Conservation (phyloP, 2,113 vertebrate genomes). For the Pteruthius melanotis region DNA sequence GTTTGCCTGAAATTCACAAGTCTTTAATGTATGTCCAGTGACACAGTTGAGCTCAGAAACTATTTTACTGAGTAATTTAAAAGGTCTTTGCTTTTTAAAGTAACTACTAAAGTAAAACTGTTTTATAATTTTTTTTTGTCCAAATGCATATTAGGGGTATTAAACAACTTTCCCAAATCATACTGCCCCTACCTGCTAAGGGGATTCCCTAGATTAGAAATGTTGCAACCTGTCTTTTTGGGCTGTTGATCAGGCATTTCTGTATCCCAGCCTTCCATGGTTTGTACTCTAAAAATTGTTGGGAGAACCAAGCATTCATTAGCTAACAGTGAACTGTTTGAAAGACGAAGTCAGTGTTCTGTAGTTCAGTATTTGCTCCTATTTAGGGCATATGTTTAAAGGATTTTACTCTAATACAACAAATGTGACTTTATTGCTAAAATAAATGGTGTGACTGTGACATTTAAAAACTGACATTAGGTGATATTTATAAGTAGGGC, state of each 20-base stretch:
- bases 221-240: neutral
- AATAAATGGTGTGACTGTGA: neutral
- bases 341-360: neutral
- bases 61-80: neutral
- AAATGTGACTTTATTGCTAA: slow-evolving; percentile 3
- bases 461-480: neutral
- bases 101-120: neutral
- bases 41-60: neutral
- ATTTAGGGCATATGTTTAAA: slow-evolving; percentile 18
- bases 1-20: neutral
- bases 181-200: neutral
- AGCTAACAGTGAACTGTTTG: neutral
- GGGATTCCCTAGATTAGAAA: neutral
- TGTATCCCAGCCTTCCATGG: neutral
- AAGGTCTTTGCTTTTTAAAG: neutral
- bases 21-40: neutral
- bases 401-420: neutral
- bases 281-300: neutral
- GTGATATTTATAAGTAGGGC: neutral
- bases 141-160: neutral
- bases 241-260: neutral
- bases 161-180: neutral
- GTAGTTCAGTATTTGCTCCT: neutral
- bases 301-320: slow-evolving; percentile 12
- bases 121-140: neutral